phyloP scores from a whole-genome alignment of 2,797 vertebrate genomes.

The Pipistrellus kuhlii region DNA sequence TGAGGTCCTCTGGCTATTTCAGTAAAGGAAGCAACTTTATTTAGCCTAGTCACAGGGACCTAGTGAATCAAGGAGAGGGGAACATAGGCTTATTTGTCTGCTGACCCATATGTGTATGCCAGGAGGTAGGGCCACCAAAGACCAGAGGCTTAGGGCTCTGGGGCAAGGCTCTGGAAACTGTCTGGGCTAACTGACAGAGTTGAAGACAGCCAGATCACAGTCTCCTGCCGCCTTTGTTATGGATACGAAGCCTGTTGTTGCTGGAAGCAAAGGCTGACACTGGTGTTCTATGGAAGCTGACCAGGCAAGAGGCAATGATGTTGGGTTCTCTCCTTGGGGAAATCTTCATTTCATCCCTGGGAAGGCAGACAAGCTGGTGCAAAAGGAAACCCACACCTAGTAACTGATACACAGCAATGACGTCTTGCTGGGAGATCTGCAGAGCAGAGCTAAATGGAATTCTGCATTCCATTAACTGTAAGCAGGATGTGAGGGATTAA shows the following conservation, averaged over 20 bases:
- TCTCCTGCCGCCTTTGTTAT: conserved; percentile 71
- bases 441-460: conserved; percentile 60
- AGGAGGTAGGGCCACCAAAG: conserved; percentile 10
- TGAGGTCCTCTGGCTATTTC: neutral
- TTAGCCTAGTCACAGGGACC: neutral
- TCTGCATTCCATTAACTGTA: conserved; percentile 69
- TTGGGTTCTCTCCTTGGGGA: conserved; percentile 67
- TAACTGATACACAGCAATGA: conserved; percentile 72
- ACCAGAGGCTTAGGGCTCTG: conserved; percentile 23
- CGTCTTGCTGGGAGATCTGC: conserved; percentile 62
- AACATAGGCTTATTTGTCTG: neutral
- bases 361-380: conserved; percentile 73
- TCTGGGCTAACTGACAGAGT: conserved; percentile 41
- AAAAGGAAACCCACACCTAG: conserved; percentile 79
- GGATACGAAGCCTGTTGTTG: conserved; percentile 45
- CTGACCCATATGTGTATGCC: neutral
- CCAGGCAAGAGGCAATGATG: conserved; percentile 62
- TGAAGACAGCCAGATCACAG: conserved; percentile 15
- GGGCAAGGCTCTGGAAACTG: neutral
- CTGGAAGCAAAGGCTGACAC: conserved; percentile 74
- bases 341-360: conserved; percentile 64
- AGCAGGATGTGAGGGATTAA: conserved; percentile 79
- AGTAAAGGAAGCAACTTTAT: conserved; percentile 44
- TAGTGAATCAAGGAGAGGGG: neutral
- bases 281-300: conserved; percentile 59